Percentiles rank a stretch among this genome's conserved stretches.
These are phyloP conservation scores for Micronisus gabar DNA, from an alignment of 2,113 vertebrate genomes.

Conservation along the genomic window DNA sequence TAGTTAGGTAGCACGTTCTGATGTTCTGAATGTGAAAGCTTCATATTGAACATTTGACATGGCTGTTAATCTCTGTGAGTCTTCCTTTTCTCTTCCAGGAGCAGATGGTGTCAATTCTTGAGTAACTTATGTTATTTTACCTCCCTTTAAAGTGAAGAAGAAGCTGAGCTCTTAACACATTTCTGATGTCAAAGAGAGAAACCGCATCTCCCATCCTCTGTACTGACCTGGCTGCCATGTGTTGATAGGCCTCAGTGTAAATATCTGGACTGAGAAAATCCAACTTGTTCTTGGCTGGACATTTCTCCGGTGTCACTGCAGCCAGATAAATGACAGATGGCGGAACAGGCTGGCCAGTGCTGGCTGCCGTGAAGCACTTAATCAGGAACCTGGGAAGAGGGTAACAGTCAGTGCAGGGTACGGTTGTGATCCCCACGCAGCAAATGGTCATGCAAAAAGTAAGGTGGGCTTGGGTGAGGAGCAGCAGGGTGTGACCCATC, in stretches of 20 bases:
- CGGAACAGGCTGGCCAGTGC: conserved; percentile 44
- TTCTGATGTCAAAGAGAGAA: not conserved
- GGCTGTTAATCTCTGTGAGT: not conserved
- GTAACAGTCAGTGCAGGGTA: not conserved
- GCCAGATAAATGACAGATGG: conserved; percentile 69
- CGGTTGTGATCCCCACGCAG: not conserved
- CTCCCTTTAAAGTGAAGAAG: not conserved
- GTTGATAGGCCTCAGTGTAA: conserved; percentile 71
- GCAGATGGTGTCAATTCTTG: not conserved
- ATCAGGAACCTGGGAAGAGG: conserved; percentile 72
- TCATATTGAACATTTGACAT: not conserved
- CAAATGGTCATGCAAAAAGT: not conserved
- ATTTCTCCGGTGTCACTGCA: not conserved
- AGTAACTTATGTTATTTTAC: not conserved
- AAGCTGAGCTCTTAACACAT: not conserved
- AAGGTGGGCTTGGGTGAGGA: not conserved
- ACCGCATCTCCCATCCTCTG: fast-evolving
- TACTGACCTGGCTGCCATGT: conserved; percentile 70
- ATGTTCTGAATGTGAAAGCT: not conserved
- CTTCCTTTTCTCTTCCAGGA: not conserved
- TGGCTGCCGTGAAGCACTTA: conserved; percentile 66
- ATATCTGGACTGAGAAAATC: conserved; percentile 72
- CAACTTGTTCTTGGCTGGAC: conserved; percentile 55
- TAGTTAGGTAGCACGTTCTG: not conserved
- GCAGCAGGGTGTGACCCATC: not conserved